Conservation (phyloP, 2,797 vertebrate genomes). For the Decapterus maruadsi region DNA sequence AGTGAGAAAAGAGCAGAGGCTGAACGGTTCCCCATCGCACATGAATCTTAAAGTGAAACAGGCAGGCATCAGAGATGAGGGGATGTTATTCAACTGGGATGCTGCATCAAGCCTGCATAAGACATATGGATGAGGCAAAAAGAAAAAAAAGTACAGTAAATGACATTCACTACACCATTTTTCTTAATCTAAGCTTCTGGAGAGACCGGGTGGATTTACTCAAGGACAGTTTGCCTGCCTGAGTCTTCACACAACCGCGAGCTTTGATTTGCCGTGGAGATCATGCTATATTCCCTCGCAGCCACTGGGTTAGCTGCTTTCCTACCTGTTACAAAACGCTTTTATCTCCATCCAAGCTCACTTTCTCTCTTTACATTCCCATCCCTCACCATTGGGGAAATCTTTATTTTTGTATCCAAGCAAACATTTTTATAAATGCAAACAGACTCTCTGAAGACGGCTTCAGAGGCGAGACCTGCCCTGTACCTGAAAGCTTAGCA, state of each 20-base stretch:
- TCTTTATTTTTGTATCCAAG: conserved; percentile 72
- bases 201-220: conserved; percentile 54
- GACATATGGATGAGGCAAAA: conserved; percentile 46
- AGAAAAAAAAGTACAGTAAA: conserved; percentile 41
- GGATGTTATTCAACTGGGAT: conserved; percentile 51
- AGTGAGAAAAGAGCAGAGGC: conserved; percentile 41
- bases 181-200: conserved; percentile 55
- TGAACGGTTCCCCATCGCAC: conserved; percentile 42
- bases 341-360: conserved; percentile 65
- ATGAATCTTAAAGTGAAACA: conserved; percentile 51
- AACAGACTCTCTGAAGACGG: conserved; percentile 70
- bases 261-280: conserved; percentile 71
- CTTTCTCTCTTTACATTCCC: conserved; percentile 68
- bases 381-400: conserved; percentile 61
- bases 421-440: conserved; percentile 81
- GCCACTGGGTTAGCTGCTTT: conserved; percentile 60
- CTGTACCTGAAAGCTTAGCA: conserved; percentile 69
- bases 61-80: conserved; percentile 43
- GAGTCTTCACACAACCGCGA: conserved; percentile 50
- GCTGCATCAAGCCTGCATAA: conserved; percentile 48
- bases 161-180: conserved; percentile 59
- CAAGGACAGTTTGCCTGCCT: conserved; percentile 50
- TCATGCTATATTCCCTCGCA: conserved; percentile 61
- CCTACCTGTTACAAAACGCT: conserved; percentile 66
- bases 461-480: conserved; percentile 71